These are phyloP conservation scores for Tympanuchus pallidicinctus DNA, from an alignment of 2,113 vertebrate species.

Conservation along the genomic window DNA sequence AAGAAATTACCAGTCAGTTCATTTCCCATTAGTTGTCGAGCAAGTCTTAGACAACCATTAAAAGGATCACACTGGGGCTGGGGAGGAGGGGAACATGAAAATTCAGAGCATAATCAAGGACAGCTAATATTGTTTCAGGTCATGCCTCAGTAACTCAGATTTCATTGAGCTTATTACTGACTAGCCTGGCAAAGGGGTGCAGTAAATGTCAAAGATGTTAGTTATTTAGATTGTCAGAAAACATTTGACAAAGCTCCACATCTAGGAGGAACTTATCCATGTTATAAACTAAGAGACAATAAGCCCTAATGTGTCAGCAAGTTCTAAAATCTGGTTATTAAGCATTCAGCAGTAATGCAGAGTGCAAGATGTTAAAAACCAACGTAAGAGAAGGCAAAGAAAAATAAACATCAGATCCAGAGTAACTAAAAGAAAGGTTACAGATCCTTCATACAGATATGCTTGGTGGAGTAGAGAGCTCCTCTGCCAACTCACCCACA, in stretches of 20 bases:
- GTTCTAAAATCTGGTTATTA: slow-evolving; percentile 34
- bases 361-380: not conserved
- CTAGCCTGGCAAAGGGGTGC: slow-evolving; percentile 10
- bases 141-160: slow-evolving; percentile 62
- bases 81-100: slow-evolving; percentile 50
- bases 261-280: not conserved
- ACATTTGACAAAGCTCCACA: slow-evolving; percentile 11
- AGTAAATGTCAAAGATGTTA: slow-evolving; percentile 54
- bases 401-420: not conserved
- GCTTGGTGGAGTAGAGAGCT: not conserved
- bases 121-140: slow-evolving; percentile 68
- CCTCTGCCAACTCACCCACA: not conserved
- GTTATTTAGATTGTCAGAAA: slow-evolving; percentile 56
- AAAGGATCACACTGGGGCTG: slow-evolving; percentile 48
- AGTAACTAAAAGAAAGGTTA: slow-evolving; percentile 1
- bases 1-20: slow-evolving; percentile 61
- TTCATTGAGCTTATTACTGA: slow-evolving; percentile 40
- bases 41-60: slow-evolving; percentile 62
- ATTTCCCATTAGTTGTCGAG: slow-evolving; percentile 69
- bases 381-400: not conserved
- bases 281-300: slow-evolving; percentile 34
- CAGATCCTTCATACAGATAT: rapidly evolving
- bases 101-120: slow-evolving; percentile 61
- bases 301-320: not conserved
- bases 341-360: not conserved